A percentile compares a stretch with the other conserved stretches of the same genome.
These are phyloP conservation scores for Antidorcas marsupialis DNA, from an alignment of 2,113 vertebrate genomes.

Conservation along the genomic window DNA sequence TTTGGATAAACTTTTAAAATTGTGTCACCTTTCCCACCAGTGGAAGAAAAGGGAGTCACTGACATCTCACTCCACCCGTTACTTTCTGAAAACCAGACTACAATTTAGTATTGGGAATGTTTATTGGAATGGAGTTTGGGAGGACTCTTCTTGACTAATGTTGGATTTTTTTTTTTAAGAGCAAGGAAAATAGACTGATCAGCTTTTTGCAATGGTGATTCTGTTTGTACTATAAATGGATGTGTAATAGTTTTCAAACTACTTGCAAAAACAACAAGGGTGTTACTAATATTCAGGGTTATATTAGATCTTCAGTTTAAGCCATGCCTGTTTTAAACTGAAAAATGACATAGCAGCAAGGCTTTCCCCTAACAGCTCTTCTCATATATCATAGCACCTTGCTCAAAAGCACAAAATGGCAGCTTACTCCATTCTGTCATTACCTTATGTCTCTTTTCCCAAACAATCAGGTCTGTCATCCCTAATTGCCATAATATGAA, in stretches of 20 bases:
- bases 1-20: neutral
- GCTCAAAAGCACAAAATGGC: neutral
- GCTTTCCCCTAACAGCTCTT: neutral
- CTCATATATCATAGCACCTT: neutral
- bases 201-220: neutral
- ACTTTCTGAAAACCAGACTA: neutral
- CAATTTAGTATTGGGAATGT: neutral
- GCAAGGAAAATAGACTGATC: neutral
- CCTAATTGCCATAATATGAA: neutral
- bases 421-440: neutral
- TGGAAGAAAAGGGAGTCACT: neutral
- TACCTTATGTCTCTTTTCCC: neutral
- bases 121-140: neutral
- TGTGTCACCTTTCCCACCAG: neutral
- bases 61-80: neutral
- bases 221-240: neutral
- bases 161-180: neutral
- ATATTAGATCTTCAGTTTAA: neutral
- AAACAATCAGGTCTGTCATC: neutral
- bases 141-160: neutral
- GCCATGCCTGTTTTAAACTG: neutral
- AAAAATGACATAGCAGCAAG: neutral
- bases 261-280: neutral
- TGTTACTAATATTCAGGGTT: neutral
- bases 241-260: neutral